These are phyloP conservation scores for Brachyhypopomus occidentalis DNA, from an alignment of 2,113 vertebrate genomes.

Conservation along the genomic window DNA sequence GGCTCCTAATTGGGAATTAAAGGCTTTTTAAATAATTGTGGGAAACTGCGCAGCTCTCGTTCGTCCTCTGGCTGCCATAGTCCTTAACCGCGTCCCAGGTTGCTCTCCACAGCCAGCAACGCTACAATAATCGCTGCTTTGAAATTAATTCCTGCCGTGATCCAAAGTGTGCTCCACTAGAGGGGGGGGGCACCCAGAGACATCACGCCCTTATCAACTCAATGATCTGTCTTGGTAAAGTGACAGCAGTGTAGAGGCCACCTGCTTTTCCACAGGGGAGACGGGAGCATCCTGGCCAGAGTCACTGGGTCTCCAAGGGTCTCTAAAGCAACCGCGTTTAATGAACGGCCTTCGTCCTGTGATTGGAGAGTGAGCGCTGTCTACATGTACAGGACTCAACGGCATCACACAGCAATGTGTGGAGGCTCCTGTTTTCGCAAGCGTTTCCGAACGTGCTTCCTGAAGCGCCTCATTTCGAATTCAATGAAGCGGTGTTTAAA, in stretches of 20 bases:
- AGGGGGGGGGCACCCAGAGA: background rate
- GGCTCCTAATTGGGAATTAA: no score
- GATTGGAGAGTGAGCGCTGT: background rate
- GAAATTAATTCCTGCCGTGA: conserved; percentile 6
- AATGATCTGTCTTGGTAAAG: conserved; percentile 2
- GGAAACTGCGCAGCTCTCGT: no score
- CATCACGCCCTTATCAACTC: conserved; percentile 17
- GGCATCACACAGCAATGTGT: background rate
- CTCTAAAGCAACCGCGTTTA: conserved; percentile 6
- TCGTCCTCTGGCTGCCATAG: no score
- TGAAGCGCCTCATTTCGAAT: no score
- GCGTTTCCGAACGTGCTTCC: background rate
- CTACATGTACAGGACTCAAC: background rate
- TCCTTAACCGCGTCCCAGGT: conserved; percentile 1
- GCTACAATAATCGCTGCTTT: conserved; percentile 8
- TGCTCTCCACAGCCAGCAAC: background rate
- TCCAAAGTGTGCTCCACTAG: background rate
- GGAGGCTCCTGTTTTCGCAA: background rate
- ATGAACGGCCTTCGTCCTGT: background rate
- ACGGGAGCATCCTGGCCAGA: background rate
- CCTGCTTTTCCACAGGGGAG: background rate
- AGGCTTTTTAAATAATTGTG: no score
- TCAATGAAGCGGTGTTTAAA: no score
- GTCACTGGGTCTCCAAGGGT: background rate
- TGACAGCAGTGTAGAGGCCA: background rate